These are phyloP conservation scores for Aelia acuminata DNA, from an alignment of 2,888 invertebrate genomes.

Conservation along the genomic window DNA sequence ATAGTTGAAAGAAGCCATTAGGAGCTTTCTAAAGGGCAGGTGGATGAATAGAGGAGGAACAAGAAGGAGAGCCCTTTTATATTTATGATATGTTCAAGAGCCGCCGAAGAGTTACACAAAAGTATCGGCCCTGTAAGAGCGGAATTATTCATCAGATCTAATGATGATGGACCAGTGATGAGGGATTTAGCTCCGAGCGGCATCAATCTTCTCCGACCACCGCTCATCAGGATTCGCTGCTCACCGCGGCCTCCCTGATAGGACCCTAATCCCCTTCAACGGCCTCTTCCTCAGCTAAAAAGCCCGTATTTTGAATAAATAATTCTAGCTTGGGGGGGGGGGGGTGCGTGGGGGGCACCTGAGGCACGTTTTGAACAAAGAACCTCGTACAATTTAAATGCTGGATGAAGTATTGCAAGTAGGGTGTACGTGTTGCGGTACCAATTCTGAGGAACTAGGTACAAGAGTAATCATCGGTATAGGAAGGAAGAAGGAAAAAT, in stretches of 20 bases:
- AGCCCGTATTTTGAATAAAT: neutral
- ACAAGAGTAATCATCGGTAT: too few relatives aligned
- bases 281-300: neutral
- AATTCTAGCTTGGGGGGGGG: neutral
- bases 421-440: too few relatives aligned
- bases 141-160: slow-evolving; percentile 46
- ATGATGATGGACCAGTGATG: slow-evolving; percentile 48
- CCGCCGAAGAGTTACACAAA: neutral
- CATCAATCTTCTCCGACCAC: neutral
- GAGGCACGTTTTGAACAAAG: neutral
- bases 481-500: too few relatives aligned
- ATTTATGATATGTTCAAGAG: slow-evolving; percentile 31
- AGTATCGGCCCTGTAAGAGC: neutral
- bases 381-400: neutral
- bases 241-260: neutral
- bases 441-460: too few relatives aligned
- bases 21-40: neutral
- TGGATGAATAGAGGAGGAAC: neutral
- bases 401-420: too few relatives aligned
- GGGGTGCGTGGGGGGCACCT: too few relatives aligned
- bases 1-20: neutral
- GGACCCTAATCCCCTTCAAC: neutral
- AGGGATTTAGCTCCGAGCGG: neutral
- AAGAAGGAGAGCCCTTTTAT: neutral
- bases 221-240: slow-evolving; percentile 28